Evolutionary conservation across 2,113 vertebrate species (phyloP), one percentile per base, ranked within the genome.

Genomic region (Heterocephalus glaber): DNA sequence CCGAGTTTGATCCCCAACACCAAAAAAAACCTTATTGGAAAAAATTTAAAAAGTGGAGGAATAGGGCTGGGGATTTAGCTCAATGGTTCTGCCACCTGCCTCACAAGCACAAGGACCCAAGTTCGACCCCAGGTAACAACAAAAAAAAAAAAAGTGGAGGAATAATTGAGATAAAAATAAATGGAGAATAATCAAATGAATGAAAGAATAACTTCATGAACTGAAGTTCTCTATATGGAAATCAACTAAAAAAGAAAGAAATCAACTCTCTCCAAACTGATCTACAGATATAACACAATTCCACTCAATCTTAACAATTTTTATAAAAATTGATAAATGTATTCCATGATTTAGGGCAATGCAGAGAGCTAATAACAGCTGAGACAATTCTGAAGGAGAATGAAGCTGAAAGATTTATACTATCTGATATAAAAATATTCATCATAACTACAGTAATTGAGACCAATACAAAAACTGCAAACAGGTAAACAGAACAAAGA

Each of bases 121-220:
- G 52, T 52, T 52, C 12, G 52, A 52, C 12, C 52, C 52, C 12
- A 7, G 12, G 52, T 52, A 52, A 7, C 52, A 52, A 12, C 7
- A 52, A 52, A n/a, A n/a, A n/a, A n/a, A n/a, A n/a, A n/a, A n/a
- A 68, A 87, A 83, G 14, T 49, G 3, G 1, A 72, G 1, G 9
- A 92, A 92, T 47, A 88, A 68, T 2, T 84, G 28, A 88, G 65
- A 44, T 86, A 9, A 80, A 89, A 92, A 56, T 58, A 92, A 79
- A 89, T 66, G 16, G 20, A 92, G 16, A 76, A 20, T 11, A 89
- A 96, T 72, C 65, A 86, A 84, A 92, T 41, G 60, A 90, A 65
- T 66, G 7, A 70, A 91, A 54, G 7, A 74, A 80, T 65, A 96
- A 89, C 79, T n/a, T 76, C 49, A 81, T 52, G 16, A 88, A 82